Evolutionary conservation across 2,888 invertebrate genomes (phyloP), one percentile per base, ranked within the genome.

Genomic region (Stegana nigrithorax): DNA sequence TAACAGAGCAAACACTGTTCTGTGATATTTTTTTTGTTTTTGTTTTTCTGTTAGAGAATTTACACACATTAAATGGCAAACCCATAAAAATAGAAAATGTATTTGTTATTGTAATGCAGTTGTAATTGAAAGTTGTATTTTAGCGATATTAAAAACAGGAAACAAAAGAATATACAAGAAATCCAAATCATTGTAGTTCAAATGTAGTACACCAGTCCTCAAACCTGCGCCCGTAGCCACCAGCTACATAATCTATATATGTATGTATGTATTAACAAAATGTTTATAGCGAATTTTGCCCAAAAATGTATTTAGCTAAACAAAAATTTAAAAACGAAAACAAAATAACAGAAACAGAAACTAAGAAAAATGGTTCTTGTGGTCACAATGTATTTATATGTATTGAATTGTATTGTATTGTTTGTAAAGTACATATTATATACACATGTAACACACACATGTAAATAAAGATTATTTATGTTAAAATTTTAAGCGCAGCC

Each of bases 401-500:
- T 42, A 53, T 29, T 21, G 25, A 26, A 27, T 56, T 32, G 19
- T 21, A 21, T 57, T 57, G 27, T 36, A n/a, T n/a, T 26, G 27
- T 23, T 21, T 29, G 44, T 58, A 29, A 44, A 45, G 23, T 14
- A 17, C 14, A 17, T 32, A 14, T 25, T 51, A 51, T 51, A 21
- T 55, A 53, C 23, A 56, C 25, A 39, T n/a, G n/a, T 21, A 56
- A 14, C 25, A 44, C 27, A 17, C 19, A 17, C 29, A 17, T 27
- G 51, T 27, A 29, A 51, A 51, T 51, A 27, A 27, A 55, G 45
- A 29, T n/a, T 58, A 58, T 58, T 58, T 58, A 58, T 58, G 58
- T n/a, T 58, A 58, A 58, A 58, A 44, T 44, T 58, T 58, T 58
- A 58, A 58, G 12, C 4, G 25, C 32, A 32, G n/a, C n/a, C n/a